Conservation (phyloP, 2,113 vertebrate genomes). For the Orientallactaga bullata region DNA sequence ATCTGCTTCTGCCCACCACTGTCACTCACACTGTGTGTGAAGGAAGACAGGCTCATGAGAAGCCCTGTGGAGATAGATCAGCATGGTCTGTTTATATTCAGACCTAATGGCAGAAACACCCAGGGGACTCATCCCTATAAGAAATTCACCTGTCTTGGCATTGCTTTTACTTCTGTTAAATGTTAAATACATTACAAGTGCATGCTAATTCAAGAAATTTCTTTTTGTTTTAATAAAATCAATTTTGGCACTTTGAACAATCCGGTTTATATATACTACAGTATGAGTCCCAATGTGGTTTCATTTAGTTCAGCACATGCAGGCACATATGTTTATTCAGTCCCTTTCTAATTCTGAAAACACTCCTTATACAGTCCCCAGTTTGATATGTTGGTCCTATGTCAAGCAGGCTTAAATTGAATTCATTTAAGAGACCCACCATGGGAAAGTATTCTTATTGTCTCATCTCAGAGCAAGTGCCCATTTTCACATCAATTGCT, state of each 20-base stretch:
- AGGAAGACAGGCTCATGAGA: neutral
- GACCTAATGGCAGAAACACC: neutral
- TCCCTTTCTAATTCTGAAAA: neutral
- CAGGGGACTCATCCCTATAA: neutral
- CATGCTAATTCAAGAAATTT: neutral
- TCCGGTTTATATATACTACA: neutral
- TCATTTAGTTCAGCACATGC: neutral
- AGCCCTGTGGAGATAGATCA: neutral
- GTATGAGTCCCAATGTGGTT: neutral
- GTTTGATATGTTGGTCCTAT: neutral
- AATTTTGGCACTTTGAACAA: neutral
- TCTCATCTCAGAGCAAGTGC: neutral
- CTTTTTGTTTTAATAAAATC: neutral
- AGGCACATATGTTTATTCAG: neutral
- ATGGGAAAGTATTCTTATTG: neutral
- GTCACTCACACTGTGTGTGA: neutral
- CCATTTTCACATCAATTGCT: neutral
- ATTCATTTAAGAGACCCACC: neutral
- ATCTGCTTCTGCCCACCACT: slow-evolving; percentile 7
- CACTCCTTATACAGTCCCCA: neutral
- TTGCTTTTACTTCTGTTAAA: neutral
- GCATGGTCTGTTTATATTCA: neutral
- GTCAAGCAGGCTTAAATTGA: neutral
- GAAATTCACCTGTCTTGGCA: neutral
- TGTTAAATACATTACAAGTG: neutral